Conservation (phyloP, 2,113 vertebrate genomes). For the Leiothrix lutea region DNA sequence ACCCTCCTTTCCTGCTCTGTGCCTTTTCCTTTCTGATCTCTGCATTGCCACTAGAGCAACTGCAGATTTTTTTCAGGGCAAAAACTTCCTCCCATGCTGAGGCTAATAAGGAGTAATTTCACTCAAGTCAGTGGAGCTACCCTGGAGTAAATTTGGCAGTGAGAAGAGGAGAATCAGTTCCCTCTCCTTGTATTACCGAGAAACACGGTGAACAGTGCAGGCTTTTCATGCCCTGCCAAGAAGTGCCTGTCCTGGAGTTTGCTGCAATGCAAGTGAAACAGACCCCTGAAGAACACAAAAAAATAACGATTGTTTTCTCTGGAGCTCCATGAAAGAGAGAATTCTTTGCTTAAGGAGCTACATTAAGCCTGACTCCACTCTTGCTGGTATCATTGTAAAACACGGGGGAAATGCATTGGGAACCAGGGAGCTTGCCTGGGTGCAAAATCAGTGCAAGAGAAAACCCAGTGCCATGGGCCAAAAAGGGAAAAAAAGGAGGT, state of each 20-base stretch:
- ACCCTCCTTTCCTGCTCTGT: neutral
- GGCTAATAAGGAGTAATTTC: neutral
- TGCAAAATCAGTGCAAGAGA: neutral
- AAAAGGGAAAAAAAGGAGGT: neutral
- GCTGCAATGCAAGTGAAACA: slow-evolving; percentile 13
- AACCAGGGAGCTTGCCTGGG: neutral
- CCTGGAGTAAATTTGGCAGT: slow-evolving; percentile 17
- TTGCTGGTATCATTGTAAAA: neutral
- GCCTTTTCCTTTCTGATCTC: neutral
- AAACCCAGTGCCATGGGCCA: neutral
- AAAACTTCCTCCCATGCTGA: neutral
- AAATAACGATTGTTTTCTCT: slow-evolving; percentile 36
- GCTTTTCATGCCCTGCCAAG: slow-evolving; percentile 56
- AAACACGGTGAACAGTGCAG: neutral
- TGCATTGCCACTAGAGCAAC: neutral
- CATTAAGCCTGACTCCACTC: neutral
- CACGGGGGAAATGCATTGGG: neutral
- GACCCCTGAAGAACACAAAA: slow-evolving; percentile 11
- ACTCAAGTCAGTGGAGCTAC: neutral
- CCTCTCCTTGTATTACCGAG: neutral
- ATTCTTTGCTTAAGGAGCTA: slow-evolving; percentile 13
- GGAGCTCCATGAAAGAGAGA: slow-evolving; percentile 33
- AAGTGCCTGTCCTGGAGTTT: slow-evolving; percentile 20
- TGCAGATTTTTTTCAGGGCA: neutral
- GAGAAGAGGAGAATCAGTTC: neutral